These are phyloP conservation scores for Pediacus dermestoides DNA, from an alignment of 2,888 invertebrate genomes.

Conservation along the genomic window DNA sequence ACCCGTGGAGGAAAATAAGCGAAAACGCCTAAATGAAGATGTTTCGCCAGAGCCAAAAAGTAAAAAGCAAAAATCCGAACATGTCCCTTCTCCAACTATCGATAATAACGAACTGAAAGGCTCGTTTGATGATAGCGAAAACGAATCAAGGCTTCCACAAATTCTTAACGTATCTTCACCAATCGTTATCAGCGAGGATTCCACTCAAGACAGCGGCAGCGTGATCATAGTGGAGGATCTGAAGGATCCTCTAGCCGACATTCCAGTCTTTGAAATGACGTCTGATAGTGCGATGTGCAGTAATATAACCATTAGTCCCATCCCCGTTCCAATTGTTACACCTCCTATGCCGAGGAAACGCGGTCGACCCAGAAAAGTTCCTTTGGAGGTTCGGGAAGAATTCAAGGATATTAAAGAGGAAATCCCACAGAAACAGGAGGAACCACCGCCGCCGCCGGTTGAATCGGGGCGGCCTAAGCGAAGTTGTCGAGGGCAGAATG, in stretches of 20 bases:
- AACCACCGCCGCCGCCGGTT: constrained; percentile 11
- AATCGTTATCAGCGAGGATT: constrained; percentile 36
- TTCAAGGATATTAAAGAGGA: constrained; percentile 36
- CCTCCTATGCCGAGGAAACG: constrained; percentile 46
- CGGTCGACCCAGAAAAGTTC: constrained; percentile 52
- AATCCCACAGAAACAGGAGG: constrained; percentile 13
- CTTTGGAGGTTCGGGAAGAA: constrained; percentile 47
- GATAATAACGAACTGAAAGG: constrained; percentile 11
- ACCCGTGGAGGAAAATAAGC: constrained; percentile 23
- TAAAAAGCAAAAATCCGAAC: constrained; percentile 26
- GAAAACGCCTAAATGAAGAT: too few species aligned
- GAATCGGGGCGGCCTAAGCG: constrained; percentile 46
- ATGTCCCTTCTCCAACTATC: not conserved
- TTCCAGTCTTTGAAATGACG: constrained; percentile 35
- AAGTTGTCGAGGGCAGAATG: constrained; percentile 47
- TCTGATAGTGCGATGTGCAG: constrained; percentile 21
- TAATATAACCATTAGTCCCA: constrained; percentile 11
- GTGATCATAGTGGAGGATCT: constrained; percentile 26
- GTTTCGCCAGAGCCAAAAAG: too few species aligned
- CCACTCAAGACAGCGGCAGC: constrained; percentile 33
- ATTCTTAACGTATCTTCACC: constrained; percentile 19
- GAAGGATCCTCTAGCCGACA: constrained; percentile 32
- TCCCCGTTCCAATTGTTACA: constrained; percentile 19
- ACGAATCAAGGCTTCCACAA: too few species aligned
- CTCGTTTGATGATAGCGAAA: too few species aligned